These are phyloP conservation scores for Beris chalybata DNA, from an alignment of 2,888 invertebrate species.

Conservation along the genomic window DNA sequence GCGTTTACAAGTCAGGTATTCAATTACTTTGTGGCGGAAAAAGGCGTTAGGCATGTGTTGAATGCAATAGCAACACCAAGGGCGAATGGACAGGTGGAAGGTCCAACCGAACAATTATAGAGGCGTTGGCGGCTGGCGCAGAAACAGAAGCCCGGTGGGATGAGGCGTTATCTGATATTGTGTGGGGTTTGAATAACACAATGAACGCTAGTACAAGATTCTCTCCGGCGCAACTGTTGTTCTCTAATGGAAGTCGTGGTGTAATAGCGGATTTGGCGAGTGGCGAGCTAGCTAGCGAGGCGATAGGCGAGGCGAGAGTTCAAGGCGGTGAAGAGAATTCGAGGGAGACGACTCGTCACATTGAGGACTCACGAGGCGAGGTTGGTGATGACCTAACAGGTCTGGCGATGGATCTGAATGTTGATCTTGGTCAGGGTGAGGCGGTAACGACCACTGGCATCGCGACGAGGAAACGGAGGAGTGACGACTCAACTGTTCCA, in stretches of 20 bases:
- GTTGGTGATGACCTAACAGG: conserved; percentile 1
- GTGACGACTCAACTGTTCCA: not conserved
- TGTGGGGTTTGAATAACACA: conserved; percentile 1
- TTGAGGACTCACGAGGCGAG: conserved; percentile 5
- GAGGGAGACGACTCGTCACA: conserved; percentile 8
- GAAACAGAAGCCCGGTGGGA: not conserved
- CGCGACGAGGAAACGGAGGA: not conserved
- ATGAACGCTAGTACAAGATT: conserved; percentile 4
- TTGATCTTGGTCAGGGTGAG: no score
- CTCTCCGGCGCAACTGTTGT: conserved; percentile 9
- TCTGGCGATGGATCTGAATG: not conserved
- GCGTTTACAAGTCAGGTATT: conserved; percentile 25
- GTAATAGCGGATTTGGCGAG: conserved; percentile 6
- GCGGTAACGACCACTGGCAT: no score
- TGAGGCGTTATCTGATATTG: not conserved
- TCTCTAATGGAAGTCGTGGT: conserved; percentile 5
- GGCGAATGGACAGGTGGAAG: no score
- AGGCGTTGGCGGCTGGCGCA: not conserved
- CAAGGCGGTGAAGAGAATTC: no score
- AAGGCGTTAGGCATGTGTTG: not conserved
- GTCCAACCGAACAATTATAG: no score
- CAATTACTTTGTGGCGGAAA: conserved; percentile 8
- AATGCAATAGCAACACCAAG: no score
- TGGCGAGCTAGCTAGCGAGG: conserved; percentile 13
- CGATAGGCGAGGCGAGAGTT: conserved; percentile 1